Base-by-base conservation (phyloP, 2,888 invertebrate species). In the Toxonevra muliebris region DNA sequence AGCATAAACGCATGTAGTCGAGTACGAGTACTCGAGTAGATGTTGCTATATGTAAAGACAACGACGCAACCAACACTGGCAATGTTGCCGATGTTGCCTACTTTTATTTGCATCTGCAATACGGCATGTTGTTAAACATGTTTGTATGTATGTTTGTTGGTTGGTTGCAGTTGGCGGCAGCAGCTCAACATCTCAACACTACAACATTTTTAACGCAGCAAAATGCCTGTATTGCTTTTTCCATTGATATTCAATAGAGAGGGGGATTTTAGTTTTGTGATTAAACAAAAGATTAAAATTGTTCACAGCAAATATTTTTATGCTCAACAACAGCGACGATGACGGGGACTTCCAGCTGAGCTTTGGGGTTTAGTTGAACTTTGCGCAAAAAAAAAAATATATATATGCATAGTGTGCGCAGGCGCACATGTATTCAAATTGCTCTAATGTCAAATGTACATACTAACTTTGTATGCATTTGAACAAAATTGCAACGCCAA, bases 281-380 rank as follows among this genome's bases (percentile, higher is more conserved):
- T 69, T 61, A 53, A 65, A 62, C 62, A 65, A 66, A 66, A 69
- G 65, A 69, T 69, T 69, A 60, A 53, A 66, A 53, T 43, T 66
- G 61, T 61, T 69, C 52, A 41, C 59, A 50, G 20, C 41, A 42
- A 60, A 65, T 53, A 61, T 42, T 59, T 19, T 40, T 11, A 30
- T 30, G 30, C 30, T 30, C 30, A 30, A 30, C 30, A 30, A 30
- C 30, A 30, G 30, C 30, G 30, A 30, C 30, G 30, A 30, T 30
- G 42, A 52, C 65, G 52, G 20, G 10, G 65, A 62, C 61, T 52
- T 69, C 69, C 69, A 65, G 61, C 69, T 62, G 69, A 43, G 67
- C 62, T n/a, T 42, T 43, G 59, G 12, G n/a, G 17, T 53, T 53
- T 30, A 7, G 30, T 7, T 30, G 30, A 30, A 30, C 30, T 30